phyloP scores from a whole-genome alignment of 2,797 vertebrate genomes.

The Macropus fuliginosus region DNA sequence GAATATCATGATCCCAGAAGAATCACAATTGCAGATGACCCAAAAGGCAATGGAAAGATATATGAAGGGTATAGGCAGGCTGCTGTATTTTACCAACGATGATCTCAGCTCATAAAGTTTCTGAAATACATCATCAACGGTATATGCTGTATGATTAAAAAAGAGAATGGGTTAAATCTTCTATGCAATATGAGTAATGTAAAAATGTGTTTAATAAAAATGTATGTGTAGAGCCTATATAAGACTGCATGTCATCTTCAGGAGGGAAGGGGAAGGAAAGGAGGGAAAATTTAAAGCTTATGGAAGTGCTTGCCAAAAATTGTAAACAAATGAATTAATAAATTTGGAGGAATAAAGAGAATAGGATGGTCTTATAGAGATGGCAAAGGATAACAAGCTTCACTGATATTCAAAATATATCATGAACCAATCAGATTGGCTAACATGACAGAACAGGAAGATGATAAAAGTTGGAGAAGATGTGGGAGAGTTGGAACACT shows the following conservation, averaged over 20 bases:
- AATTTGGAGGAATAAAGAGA: background rate
- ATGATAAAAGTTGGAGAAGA: too few species aligned
- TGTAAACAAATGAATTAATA: too few species aligned
- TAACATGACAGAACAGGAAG: too few species aligned
- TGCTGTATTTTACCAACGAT: background rate
- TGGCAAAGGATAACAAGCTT: background rate
- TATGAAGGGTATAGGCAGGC: background rate
- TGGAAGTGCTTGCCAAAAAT: too few species aligned
- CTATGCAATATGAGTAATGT: too few species aligned
- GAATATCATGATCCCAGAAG: background rate
- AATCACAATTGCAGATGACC: background rate
- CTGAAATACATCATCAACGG: background rate
- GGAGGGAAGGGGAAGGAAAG: too few species aligned
- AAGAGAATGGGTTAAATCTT: background rate
- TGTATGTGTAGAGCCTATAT: too few species aligned
- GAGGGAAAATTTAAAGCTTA: too few species aligned
- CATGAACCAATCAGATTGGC: background rate
- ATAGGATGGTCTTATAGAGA: background rate
- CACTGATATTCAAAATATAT: background rate
- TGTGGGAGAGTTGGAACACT: too few species aligned
- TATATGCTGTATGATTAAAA: background rate
- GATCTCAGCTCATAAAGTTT: background rate
- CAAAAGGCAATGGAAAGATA: background rate
- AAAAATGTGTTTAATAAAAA: too few species aligned
- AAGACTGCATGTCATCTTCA: too few species aligned